These are phyloP conservation scores for Leptinotarsa peninsularis DNA, from an alignment of 2,888 invertebrate species.

Conservation along the genomic window DNA sequence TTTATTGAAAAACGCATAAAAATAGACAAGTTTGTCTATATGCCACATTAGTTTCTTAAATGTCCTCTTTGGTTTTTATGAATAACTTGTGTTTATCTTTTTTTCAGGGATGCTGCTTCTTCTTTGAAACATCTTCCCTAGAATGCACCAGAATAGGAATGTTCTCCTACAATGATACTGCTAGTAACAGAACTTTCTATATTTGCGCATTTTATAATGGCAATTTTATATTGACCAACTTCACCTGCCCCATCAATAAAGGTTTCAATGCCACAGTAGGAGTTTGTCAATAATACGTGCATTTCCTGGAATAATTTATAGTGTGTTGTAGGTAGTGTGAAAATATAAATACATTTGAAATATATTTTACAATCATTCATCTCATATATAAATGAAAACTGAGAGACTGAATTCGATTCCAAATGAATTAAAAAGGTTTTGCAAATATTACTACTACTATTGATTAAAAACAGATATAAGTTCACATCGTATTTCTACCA, in stretches of 20 bases:
- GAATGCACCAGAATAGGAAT: constrained; percentile 16
- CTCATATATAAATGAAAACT: too few relatives aligned
- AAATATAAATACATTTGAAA: too few relatives aligned
- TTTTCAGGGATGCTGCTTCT: constrained; percentile 4
- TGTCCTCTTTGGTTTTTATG: background rate
- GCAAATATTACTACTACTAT: too few relatives aligned
- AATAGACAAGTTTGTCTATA: too few relatives aligned
- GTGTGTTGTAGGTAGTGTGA: too few relatives aligned
- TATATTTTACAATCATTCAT: too few relatives aligned
- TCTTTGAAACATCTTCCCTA: background rate
- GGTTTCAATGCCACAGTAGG: constrained; percentile 18
- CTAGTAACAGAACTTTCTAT: constrained; percentile 15
- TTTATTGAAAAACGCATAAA: too few relatives aligned
- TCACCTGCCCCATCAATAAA: constrained; percentile 22
- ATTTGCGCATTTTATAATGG: constrained; percentile 28
- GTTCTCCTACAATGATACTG: constrained; percentile 12
- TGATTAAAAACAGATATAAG: too few relatives aligned
- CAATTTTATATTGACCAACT: constrained; percentile 23
- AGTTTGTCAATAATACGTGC: constrained; percentile 6
- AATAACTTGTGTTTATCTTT: background rate
- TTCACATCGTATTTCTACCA: too few relatives aligned
- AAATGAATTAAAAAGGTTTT: too few relatives aligned
- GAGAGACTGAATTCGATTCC: too few relatives aligned
- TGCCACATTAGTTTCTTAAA: too few relatives aligned
- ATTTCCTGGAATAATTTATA: background rate